Percentiles rank a stretch among this genome's conserved stretches.
Evolutionary conservation across 2,113 vertebrate genomes (phyloP).

Genomic region (Syngnathoides biaculeatus): DNA sequence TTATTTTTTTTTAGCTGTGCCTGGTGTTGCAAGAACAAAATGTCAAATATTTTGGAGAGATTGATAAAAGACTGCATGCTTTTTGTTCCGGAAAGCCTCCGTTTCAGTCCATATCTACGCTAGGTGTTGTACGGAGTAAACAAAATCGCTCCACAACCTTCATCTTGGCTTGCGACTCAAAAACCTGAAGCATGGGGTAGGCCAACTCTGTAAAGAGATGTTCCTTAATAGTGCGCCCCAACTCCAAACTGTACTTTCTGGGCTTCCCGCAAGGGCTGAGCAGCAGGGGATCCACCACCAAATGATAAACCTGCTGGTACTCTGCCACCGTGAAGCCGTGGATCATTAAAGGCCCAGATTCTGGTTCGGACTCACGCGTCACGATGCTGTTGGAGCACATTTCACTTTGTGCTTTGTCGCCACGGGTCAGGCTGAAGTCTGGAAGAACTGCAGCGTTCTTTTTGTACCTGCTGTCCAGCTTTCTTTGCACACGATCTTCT

Average conservation of each 20-base stretch:
- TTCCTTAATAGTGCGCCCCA: constrained; percentile 67
- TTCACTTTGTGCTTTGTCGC: background rate
- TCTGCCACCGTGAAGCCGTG: constrained; percentile 62
- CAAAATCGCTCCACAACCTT: constrained; percentile 61
- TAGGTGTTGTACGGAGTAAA: constrained; percentile 55
- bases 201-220: constrained; percentile 64
- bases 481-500: constrained; percentile 9
- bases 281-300: constrained; percentile 67
- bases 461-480: constrained; percentile 42
- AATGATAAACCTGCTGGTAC: constrained; percentile 61
- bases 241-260: constrained; percentile 56
- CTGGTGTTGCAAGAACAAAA: background rate
- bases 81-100: background rate
- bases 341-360: constrained; percentile 38
- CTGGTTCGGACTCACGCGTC: background rate
- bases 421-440: constrained; percentile 23
- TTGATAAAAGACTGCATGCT: constrained; percentile 1
- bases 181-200: constrained; percentile 50
- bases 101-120: constrained; percentile 46
- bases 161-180: constrained; percentile 42
- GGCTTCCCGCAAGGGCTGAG: constrained; percentile 44
- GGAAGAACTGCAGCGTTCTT: constrained; percentile 58
- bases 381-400: background rate
- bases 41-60: background rate
- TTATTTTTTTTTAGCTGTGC: background rate